Evolutionary conservation across 2,888 invertebrate species (phyloP), one percentile per base, ranked within the genome.

Genomic region (Caenorhabditis zanzibari): DNA sequence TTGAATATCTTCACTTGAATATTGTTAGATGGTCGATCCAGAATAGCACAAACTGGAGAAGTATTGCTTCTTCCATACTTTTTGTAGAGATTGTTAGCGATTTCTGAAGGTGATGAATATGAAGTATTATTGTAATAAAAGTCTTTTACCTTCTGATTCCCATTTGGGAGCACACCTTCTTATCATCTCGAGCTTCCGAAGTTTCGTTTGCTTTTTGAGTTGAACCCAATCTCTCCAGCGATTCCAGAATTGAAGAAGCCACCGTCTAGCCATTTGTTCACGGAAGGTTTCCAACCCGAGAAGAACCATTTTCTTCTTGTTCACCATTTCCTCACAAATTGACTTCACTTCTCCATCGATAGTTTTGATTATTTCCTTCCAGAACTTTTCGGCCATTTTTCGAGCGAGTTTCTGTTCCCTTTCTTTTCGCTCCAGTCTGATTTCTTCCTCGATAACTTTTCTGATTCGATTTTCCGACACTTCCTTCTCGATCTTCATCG

Each of bases 211-310:
- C 63, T 82, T 85, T 28, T 59, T 85, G 35, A 54, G 61, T 16
- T 54, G 56, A 7, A 81, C 87, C 41, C 76, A 80, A 7, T 61
- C 76, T 49, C 85, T 81, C 88, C 88, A 88, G 16, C 75, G 83
- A 73, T 87, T 83, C 84, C 86, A 86, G 66, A 88, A 88, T 54
- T 88, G 88, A 12, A 69, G 49, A 24, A 88, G 59, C 88, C 88
- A 88, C 28, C 81, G 75, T 12, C 24, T 41, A 10, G 69, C 41
- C 52, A 88, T 28, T 12, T 47, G 58, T 7, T 81, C 61, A 24
- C 76, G 49, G 69, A 85, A 69, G 12, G 19, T 19, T 0, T 35
- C 58, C 44, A 85, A 35, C 10, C 69, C 69, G 7, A 61, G 58
- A 28, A 52, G 35, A n/a, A 81, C 47, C 5, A 12, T 6, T 41